phyloP scores from a whole-genome alignment of 2,797 vertebrate genomes.

The Rhinoraja longicauda region DNA sequence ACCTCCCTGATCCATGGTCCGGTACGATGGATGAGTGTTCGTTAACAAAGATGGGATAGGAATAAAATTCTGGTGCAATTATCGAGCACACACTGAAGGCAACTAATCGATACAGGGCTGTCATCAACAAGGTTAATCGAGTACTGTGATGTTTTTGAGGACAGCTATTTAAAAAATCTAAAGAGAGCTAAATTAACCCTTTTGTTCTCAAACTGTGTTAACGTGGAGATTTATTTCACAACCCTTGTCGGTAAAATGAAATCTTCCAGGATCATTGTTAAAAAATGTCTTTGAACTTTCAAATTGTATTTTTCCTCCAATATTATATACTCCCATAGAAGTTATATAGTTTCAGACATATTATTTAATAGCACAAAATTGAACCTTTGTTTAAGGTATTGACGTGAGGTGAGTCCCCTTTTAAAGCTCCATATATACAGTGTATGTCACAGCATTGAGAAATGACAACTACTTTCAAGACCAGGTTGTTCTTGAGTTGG shows the following conservation, averaged over 20 bases:
- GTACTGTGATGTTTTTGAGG: not conserved
- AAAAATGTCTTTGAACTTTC: not conserved
- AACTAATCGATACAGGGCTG: conserved; percentile 11
- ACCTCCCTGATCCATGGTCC: not conserved
- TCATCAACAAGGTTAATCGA: conserved; percentile 33
- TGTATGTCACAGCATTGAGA: not conserved
- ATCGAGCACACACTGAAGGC: not conserved
- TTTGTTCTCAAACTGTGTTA: not conserved
- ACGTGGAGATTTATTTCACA: not conserved
- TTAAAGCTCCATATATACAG: not conserved
- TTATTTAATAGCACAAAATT: not conserved
- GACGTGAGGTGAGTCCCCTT: not conserved
- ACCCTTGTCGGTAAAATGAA: not conserved
- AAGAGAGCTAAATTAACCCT: conserved; percentile 6
- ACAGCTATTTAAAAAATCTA: not conserved
- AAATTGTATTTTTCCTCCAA: not conserved
- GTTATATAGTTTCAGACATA: not conserved
- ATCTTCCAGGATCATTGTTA: not conserved
- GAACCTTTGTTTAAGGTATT: not conserved
- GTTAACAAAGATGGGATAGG: conserved; percentile 32
- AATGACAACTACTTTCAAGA: not conserved
- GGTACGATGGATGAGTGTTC: conserved; percentile 29
- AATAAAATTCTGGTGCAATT: conserved; percentile 32
- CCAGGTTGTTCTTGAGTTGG: not conserved
- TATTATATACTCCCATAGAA: too few species aligned